Evolutionary conservation across 30 jellyfish, hydroid and myxozoan genomes (phyloP).

Genomic region (Aurelia aurita complex sp. Pacific): DNA sequence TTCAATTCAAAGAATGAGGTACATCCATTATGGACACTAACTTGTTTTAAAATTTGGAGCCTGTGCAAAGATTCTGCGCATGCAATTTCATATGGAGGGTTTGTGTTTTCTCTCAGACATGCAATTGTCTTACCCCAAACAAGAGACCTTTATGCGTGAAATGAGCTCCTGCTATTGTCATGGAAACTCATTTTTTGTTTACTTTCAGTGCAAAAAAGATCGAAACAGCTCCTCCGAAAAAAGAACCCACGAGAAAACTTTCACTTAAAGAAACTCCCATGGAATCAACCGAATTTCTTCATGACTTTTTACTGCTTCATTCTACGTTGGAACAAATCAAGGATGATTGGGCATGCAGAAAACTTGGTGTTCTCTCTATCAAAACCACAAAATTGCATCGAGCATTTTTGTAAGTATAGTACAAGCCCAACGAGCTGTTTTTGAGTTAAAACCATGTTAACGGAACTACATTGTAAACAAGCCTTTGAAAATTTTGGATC

Average conservation of each 20-base stretch:
- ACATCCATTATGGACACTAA: no score
- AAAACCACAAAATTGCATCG: constrained; percentile 27
- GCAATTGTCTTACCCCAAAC: no score
- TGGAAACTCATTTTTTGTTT: background rate
- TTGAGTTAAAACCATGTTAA: no score
- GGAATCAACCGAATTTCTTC: constrained; percentile 63
- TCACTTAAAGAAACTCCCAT: constrained; percentile 49
- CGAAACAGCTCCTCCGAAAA: background rate
- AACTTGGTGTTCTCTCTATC: constrained; percentile 55
- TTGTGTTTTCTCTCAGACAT: no score
- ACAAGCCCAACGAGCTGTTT: background rate
- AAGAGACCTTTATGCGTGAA: no score
- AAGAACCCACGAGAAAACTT: constrained; percentile 1
- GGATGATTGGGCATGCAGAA: constrained; percentile 79
- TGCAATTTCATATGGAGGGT: no score
- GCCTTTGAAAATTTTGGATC: background rate
- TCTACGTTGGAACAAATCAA: constrained; percentile 64
- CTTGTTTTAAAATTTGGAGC: no score
- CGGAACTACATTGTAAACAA: background rate
- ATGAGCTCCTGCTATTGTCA: no score
- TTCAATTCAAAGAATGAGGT: no score
- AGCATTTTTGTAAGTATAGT: constrained; percentile 31
- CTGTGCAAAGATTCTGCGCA: no score
- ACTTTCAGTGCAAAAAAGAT: background rate
- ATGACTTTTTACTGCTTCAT: constrained; percentile 54